A percentile compares a stretch with the other conserved stretches of the same genome.
These are phyloP conservation scores for Zoanthus sansibaricus DNA, from an alignment of 92 coral and sea anemone species.

Conservation along the genomic window DNA sequence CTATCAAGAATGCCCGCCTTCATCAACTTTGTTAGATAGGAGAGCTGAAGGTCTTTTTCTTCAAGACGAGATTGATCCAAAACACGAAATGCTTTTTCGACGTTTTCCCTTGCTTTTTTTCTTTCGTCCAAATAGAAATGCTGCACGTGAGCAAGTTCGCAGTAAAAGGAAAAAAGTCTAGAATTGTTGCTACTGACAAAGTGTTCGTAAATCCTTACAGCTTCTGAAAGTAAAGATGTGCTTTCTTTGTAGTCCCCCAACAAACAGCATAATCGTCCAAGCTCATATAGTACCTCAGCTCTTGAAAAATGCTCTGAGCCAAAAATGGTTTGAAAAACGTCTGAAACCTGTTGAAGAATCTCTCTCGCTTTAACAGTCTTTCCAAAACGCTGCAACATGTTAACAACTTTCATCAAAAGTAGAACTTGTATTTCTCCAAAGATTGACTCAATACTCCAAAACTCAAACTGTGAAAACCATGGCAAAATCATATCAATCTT, in stretches of 20 bases:
- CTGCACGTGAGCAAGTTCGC: not conserved
- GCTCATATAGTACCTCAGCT: constrained; percentile 19
- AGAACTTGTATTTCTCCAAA: constrained; percentile 1
- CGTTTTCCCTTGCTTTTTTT: not conserved
- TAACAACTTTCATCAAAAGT: constrained; percentile 1
- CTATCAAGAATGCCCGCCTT: constrained; percentile 1
- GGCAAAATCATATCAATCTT: not conserved
- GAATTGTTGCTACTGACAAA: not conserved
- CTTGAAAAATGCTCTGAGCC: not conserved
- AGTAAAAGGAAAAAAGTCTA: constrained; percentile 8
- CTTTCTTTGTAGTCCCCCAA: constrained; percentile 20
- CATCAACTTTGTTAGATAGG: not conserved
- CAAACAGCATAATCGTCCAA: constrained; percentile 1
- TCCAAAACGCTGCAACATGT: not conserved
- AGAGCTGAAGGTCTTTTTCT: not conserved
- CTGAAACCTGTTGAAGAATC: not conserved
- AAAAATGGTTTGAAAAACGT: not conserved
- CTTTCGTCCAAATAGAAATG: not conserved
- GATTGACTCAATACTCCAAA: not conserved
- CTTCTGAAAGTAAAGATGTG: not conserved
- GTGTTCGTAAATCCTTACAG: constrained; percentile 9
- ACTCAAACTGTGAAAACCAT: not conserved
- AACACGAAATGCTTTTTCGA: constrained; percentile 21
- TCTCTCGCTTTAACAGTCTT: not conserved
- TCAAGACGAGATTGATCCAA: not conserved